A percentile compares a stretch with the other conserved stretches of the same genome.
Conservation (phyloP, 1,140 invertebrate genomes). For the Drosophila eugracilis region DNA sequence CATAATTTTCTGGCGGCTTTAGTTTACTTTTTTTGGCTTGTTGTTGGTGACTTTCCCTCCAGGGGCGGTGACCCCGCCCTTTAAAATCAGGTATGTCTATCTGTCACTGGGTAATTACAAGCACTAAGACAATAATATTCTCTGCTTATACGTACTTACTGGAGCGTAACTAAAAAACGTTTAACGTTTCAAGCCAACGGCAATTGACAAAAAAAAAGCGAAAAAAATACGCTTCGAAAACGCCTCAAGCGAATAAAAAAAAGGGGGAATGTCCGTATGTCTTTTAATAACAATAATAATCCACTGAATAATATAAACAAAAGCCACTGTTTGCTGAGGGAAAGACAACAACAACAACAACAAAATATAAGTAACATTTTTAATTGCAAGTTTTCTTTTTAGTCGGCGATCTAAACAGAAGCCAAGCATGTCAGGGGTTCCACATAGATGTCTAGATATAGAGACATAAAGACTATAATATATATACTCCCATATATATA, state of each 20-base stretch:
- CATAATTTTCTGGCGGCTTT: neutral
- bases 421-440: slow-evolving; percentile 35
- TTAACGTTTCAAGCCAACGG: slow-evolving; percentile 53
- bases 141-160: slow-evolving; percentile 49
- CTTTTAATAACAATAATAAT: slow-evolving; percentile 68
- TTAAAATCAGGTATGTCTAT: slow-evolving; percentile 25
- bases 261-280: slow-evolving; percentile 12
- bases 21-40: neutral
- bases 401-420: slow-evolving; percentile 35
- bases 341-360: slow-evolving; percentile 29
- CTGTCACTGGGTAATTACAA: slow-evolving; percentile 46
- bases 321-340: slow-evolving; percentile 9
- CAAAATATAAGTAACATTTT: slow-evolving; percentile 37
- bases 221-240: slow-evolving; percentile 7
- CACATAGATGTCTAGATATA: slow-evolving; percentile 14
- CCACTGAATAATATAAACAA: slow-evolving; percentile 46
- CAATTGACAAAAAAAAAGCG: slow-evolving; percentile 16
- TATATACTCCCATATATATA: neutral
- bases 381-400: slow-evolving; percentile 75
- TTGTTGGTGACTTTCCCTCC: slow-evolving; percentile 39
- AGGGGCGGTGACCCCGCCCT: slow-evolving; percentile 34
- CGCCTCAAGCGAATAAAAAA: slow-evolving; percentile 4
- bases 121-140: slow-evolving; percentile 38
- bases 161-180: slow-evolving; percentile 77
- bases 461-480: neutral